Evolutionary conservation across 2,113 vertebrate species (phyloP), one percentile per base, ranked within the genome.

Genomic region (Bubo bubo): DNA sequence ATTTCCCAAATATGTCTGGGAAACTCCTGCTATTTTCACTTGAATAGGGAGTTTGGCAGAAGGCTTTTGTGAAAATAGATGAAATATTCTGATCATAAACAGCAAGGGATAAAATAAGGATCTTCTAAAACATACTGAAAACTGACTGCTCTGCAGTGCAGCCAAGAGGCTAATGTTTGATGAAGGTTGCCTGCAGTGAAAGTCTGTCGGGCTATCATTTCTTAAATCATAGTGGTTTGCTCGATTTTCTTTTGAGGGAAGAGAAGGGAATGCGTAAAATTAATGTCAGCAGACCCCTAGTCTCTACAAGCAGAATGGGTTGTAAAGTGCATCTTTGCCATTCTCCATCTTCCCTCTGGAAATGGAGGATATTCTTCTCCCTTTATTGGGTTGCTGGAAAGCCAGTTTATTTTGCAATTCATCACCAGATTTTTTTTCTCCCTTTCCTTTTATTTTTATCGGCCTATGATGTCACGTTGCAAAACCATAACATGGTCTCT

Each of bases 161-260:
- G 86, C 86, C 81, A 94, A 89, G 66, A 90, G 80, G 77, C 94
- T 95, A 85, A 62, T 70, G 89, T 93, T 97, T 90, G 93, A 95
- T 96, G 93, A 68, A 89, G 91, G 93, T 77, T 94, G 86, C 94
- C 96, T 96, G 95, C 81, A 90, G 95, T 90, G 95, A 82, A 79
- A 85, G 80, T 73, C 87, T 91, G 86, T 86, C 0, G 6, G 91
- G 50, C 93, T 96, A 82, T 96, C 70, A 95, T 97, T 96, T 97
- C 91, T 97, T 91, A 96, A 82, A 95, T 96, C 91, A 93, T 91
- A 94, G 94, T 93, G 86, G 79, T 95, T 95, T 96, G 70, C 91
- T 95, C 47, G 2, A 88, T 96, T 95, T 95, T 93, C 86, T 79
- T 95, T 83, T 68, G 88, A 95, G 56, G 55, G 37, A 86, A 94